Evolutionary conservation across 2,797 vertebrate species (phyloP), one percentile per base, ranked within the genome.

Genomic region (Siniperca obscura): DNA sequence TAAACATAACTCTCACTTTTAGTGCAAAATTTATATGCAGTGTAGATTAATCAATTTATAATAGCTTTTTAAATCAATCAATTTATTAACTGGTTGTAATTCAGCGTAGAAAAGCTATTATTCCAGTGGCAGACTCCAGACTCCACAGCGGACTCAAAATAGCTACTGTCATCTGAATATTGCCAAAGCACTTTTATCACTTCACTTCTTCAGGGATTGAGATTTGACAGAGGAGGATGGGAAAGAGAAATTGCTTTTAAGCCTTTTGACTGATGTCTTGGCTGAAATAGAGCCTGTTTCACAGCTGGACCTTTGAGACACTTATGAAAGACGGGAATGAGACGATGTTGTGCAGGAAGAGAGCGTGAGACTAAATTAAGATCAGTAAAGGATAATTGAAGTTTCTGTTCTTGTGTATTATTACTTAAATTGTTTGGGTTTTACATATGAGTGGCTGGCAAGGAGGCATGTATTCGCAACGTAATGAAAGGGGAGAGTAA

Each of bases 161-260:
- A 75, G 53, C 68, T 40, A 11, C 74, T 38, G 59, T 78, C 78
- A 40, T 82, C 40, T 83, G 62, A 81, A 83, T 69, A 64, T 69
- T 70, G 57, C 27, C 38, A 60, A 71, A 72, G 30, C 38, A 48
- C 59, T 88, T 86, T 86, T 53, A 82, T 78, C 62, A 25, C 83
- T 34, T 65, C 30, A n/a, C 82, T 80, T 76, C 80, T 86, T 79
- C 21, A 57, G 78, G 82, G 87, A 89, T 56, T 86, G 80, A 72
- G 82, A 77, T 86, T 78, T 77, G 68, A 81, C 46, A 12, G 68
- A 44, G 64, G 34, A 65, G 27, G 48, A n/a, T 1, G 48, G 66
- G 59, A 42, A 44, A 10, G 74, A 67, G 77, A 22, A 40, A 77
- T 66, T 64, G 55, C 87, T 91, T 87, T 87, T 76, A 89, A 89